Evolutionary conservation across 1,140 invertebrate genomes (phyloP).

Genomic region (Polyergus mexicanus): DNA sequence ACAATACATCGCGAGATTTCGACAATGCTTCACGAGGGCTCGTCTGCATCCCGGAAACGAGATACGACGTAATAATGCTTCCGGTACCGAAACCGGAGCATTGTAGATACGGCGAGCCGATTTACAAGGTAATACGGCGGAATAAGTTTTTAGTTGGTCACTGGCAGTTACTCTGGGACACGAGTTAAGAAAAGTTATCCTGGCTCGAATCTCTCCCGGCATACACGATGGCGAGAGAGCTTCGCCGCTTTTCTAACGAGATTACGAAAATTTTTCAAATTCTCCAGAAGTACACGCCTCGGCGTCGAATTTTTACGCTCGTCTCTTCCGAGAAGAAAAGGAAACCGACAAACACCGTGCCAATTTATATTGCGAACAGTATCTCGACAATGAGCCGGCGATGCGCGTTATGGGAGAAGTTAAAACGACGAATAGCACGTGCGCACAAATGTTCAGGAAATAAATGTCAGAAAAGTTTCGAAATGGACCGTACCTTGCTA

Average conservation of each 20-base stretch:
- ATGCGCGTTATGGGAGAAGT: conserved; percentile 53
- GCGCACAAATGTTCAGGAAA: conserved; percentile 45
- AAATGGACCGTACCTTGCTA: conserved; percentile 29
- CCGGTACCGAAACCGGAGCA: conserved; percentile 23
- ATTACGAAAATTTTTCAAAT: conserved; percentile 62
- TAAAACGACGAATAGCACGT: conserved; percentile 55
- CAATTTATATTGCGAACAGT: conserved; percentile 46
- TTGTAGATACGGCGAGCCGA: conserved; percentile 49
- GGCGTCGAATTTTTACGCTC: conserved; percentile 24
- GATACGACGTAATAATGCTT: conserved; percentile 59
- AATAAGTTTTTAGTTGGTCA: conserved; percentile 73
- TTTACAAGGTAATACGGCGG: conserved; percentile 75
- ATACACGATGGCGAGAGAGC: conserved; percentile 53
- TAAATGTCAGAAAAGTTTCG: conserved; percentile 52
- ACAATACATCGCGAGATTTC: conserved; percentile 47
- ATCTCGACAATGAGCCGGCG: conserved; percentile 46
- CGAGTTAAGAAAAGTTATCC: conserved; percentile 71
- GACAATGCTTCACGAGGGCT: conserved; percentile 46
- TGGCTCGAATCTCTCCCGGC: conserved; percentile 62
- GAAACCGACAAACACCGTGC: conserved; percentile 15
- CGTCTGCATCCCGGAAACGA: conserved; percentile 28
- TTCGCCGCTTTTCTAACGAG: conserved; percentile 41
- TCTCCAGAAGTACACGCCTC: conserved; percentile 19
- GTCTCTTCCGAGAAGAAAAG: background rate
- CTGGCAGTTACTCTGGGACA: conserved; percentile 68